Base-by-base conservation (phyloP, 2,113 vertebrate species). In the Etia nguti region DNA sequence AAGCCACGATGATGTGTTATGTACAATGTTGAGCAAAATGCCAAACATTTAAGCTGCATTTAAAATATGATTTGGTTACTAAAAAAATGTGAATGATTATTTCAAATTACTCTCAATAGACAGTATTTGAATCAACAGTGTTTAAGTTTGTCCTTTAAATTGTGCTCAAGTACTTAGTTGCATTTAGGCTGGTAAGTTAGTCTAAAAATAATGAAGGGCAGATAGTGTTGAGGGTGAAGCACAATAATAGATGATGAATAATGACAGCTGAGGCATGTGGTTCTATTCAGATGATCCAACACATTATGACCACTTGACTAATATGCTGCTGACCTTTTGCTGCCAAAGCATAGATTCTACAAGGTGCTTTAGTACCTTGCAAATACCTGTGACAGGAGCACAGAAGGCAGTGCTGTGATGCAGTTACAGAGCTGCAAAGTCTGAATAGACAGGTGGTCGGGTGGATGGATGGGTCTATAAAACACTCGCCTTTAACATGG, bases 251-350 rank as follows among this genome's bases (percentile, higher is more conserved):
- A 73, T 13, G 2, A 26, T 73, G 22, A 0, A 73, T 46, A 26
- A 73, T 10, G 68, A 0, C 0, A 0, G 65, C 2, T 24, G 0
- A 70, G 36, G 8, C 7, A 26, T 6, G 38, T 18, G 41, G 13
- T 26, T 73, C 13, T 46, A 18, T 41, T 7, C 41, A 73, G 43
- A 75, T 20, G 15, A 75, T 6, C 24, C 70, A 50, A 50, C 26
- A 8, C 24, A 29, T 50, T n/a, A n/a, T 12, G 18, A n/a, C 20
- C 36, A 22, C 43, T 48, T 31, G 43, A 29, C 16, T 48, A 29
- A 20, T 77, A 31, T n/a, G 43, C 70, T 31, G 43, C 12, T 77
- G 43, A 75, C 43, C 22, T 50, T 75, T 50, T 75, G 43, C 46
- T 31, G 16, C 70, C 26, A 5, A 50, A 77, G 26, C 43, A 50